phyloP scores from a whole-genome alignment of 2,113 vertebrate genomes.

The Catharus fuscescens region DNA sequence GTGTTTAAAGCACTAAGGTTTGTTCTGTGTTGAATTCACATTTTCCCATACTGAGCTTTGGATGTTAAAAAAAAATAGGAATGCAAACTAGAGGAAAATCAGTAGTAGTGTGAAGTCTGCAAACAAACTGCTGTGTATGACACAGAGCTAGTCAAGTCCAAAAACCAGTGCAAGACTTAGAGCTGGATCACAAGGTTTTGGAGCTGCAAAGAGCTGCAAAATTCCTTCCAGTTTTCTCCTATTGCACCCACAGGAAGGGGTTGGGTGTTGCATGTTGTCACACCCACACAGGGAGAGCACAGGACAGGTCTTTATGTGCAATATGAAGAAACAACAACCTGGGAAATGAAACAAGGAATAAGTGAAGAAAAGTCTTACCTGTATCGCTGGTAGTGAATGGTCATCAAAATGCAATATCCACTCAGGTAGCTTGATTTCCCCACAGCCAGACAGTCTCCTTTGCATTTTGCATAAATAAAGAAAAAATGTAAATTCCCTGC shows the following conservation, averaged over 20 bases:
- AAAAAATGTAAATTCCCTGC: background rate
- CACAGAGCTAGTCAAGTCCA: background rate
- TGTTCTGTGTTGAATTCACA: background rate
- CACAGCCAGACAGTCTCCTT: background rate
- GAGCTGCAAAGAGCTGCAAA: background rate
- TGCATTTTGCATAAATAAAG: background rate
- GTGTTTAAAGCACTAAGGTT: background rate
- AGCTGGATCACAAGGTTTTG: background rate
- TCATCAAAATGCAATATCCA: background rate
- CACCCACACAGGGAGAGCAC: background rate
- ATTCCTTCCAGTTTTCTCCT: background rate
- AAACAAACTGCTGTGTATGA: background rate
- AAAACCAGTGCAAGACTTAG: background rate
- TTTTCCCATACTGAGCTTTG: background rate
- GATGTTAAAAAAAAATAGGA: background rate
- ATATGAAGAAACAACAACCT: background rate
- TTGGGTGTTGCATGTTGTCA: background rate
- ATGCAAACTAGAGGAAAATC: background rate
- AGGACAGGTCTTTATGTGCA: background rate
- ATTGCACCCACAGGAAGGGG: background rate
- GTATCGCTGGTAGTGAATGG: background rate
- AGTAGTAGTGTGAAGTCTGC: background rate
- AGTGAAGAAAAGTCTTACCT: background rate
- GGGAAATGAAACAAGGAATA: background rate
- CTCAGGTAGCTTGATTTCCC: background rate